Conservation (phyloP, 2,888 invertebrate species). For the Andrena chrysosceles region DNA sequence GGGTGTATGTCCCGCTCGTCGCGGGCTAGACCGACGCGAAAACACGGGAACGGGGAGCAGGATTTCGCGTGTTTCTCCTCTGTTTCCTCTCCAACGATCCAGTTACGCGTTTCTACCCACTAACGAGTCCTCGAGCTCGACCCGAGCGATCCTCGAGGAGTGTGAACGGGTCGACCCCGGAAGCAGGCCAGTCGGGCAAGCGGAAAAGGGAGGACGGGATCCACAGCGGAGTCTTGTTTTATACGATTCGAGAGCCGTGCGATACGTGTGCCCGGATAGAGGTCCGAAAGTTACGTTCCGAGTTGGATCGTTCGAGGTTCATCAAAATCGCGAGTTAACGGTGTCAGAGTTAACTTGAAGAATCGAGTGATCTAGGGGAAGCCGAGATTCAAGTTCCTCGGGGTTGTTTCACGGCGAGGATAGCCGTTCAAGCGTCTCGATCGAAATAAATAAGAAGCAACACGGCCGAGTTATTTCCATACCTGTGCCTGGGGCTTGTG, state of each 20-base stretch:
- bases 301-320: conserved; percentile 6
- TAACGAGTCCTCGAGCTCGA: not conserved
- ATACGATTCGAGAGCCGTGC: not conserved
- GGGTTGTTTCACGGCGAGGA: not conserved
- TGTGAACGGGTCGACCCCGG: not conserved
- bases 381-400: not conserved
- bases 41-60: conserved; percentile 14
- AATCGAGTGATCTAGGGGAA: conserved; percentile 8
- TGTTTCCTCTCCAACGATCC: not conserved
- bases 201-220: not conserved
- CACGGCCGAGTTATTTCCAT: conserved; percentile 15
- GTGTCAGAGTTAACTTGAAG: conserved; percentile 15
- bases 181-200: conserved; percentile 9
- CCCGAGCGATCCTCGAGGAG: not conserved
- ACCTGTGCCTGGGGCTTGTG: not conserved
- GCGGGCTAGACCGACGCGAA: conserved; percentile 54
- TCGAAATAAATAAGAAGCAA: conserved; percentile 31
- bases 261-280: not conserved
- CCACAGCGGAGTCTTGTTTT: not conserved
- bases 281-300: not conserved
- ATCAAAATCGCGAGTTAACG: conserved; percentile 1
- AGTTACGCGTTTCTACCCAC: not conserved
- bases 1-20: conserved; percentile 75
- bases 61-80: conserved; percentile 9
- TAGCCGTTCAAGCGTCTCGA: not conserved